phyloP scores from a whole-genome alignment of 2,113 vertebrate genomes.

The Embiotoca jacksoni region DNA sequence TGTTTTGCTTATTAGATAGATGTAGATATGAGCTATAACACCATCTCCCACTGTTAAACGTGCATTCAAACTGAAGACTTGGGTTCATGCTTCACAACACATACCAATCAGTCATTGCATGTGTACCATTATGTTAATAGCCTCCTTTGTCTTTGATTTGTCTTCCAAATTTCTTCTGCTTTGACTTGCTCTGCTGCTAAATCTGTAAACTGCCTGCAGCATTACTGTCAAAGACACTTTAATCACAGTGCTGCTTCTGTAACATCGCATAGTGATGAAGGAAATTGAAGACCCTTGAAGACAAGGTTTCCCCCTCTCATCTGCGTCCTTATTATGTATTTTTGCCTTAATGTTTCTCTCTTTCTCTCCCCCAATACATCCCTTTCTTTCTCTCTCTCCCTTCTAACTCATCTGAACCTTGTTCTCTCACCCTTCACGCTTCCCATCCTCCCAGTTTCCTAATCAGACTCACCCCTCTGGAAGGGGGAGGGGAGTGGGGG shows the following conservation, averaged over 20 bases:
- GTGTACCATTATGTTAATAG: constrained; percentile 14
- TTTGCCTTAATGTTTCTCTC: not conserved
- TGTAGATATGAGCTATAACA: not conserved
- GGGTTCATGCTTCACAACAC: not conserved
- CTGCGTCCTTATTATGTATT: constrained; percentile 38
- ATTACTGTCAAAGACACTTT: constrained; percentile 70
- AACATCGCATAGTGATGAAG: constrained; percentile 57
- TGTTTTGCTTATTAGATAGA: too few species aligned
- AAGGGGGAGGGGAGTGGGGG: not conserved
- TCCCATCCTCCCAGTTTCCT: constrained; percentile 14
- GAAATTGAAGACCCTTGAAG: constrained; percentile 66
- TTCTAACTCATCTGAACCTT: not conserved
- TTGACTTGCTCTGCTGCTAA: constrained; percentile 59
- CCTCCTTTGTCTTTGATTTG: constrained; percentile 59
- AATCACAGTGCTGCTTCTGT: constrained; percentile 67
- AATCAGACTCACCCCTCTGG: constrained; percentile 45
- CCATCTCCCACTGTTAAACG: not conserved
- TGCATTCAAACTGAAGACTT: not conserved
- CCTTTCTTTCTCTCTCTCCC: not conserved
- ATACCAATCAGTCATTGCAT: constrained; percentile 12
- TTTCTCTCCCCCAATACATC: not conserved
- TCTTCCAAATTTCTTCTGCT: constrained; percentile 46
- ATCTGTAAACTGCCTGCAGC: constrained; percentile 69
- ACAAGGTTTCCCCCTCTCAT: constrained; percentile 38
- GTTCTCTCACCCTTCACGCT: constrained; percentile 6